Evolutionary conservation across 2,113 vertebrate genomes (phyloP), one percentile per base, ranked within the genome.

Genomic region (Gymnogyps californianus): DNA sequence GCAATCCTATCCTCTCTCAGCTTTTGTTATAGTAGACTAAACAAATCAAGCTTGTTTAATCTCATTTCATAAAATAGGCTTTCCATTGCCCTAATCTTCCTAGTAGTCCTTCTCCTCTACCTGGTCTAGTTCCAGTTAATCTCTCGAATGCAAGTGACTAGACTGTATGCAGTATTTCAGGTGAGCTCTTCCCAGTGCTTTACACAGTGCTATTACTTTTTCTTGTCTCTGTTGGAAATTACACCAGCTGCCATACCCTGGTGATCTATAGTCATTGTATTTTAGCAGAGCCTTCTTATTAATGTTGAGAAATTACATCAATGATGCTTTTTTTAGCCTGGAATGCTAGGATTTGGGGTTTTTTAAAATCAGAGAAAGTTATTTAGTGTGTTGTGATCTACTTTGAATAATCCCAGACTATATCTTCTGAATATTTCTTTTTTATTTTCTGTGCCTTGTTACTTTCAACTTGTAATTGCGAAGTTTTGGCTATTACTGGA

Each of bases 11-110:
- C 40, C 11, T 79, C 46, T 75, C 57, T 77, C 29, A 82, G 74
- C 44, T 94, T 84, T 93, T 91, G 42, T 91, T 93, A 44, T 16
- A 76, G 38, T 28, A 89, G 70, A 84, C 77, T 84, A 94, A 91
- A 91, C 80, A 93, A 82, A 94, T 82, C 65, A 82, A 79, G 7
- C 17, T 85, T 91, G 20, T 87, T 94, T 72, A 79, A 89, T 76
- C 42, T 65, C 14, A 16, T 93, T 89, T 87, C 57, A 82, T 91
- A 44, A 82, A 91, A 76, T 6, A 71, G 70, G 24, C 10, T 91
- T 89, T 89, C 42, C 6, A 29, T 46, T 89, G 61, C 44, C 21
- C 15, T 72, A 11, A 40, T 95, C 65, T 79, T 69, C 49, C n/a
- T 49, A 59, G 25, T 26, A 42, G 47, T 64, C 14, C 19, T 83